Evolutionary conservation across 2,888 invertebrate genomes (phyloP), one percentile per base, ranked within the genome.

Genomic region (Dryomyza anilis): DNA sequence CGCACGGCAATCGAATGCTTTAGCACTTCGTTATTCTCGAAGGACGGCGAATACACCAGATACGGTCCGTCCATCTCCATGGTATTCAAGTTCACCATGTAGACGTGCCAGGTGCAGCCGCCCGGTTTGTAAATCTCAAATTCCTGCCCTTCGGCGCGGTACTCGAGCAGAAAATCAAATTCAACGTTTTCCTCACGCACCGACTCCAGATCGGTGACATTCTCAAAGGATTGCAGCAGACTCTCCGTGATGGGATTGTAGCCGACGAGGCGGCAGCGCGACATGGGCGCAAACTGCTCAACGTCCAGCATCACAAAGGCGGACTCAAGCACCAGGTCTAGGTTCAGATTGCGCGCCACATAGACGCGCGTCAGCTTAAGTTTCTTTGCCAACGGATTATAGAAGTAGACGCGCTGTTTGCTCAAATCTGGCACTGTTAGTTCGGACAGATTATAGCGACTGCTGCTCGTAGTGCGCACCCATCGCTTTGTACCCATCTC

Each of bases 231-330:
- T 67, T 86, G 86, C 68, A 90, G 87, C 27, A 93, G 87, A 10
- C 87, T 85, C 68, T 90, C 89, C 45, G 74, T 71, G 2, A 76
- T 81, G 62, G 86, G 86, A 74, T 91, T 88, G 74, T 89, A 93
- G 63, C 86, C 87, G 21, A 93, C 91, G 27, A 94, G 83, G 5
- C 93, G 87, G 74, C 90, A 91, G 68, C 89, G 87, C 58, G 88
- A 86, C n/a, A 88, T 72, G 3, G 88, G 86, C 1, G 89, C 87
- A 65, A 86, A 76, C 23, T 83, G 82, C 27, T 88, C 86, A 39
- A 91, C 82, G 68, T 86, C 85, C 61, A 90, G 85, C 72, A 86
- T 84, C 67, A 85, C 84, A 75, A 88, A 86, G 8, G 88, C 89
- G 27, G 86, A 84, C 62, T 86, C 82, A 19, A 89, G 86, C 0